Base-by-base conservation (phyloP, 2,888 invertebrate genomes). In the Scaptomyza polygonia region DNA sequence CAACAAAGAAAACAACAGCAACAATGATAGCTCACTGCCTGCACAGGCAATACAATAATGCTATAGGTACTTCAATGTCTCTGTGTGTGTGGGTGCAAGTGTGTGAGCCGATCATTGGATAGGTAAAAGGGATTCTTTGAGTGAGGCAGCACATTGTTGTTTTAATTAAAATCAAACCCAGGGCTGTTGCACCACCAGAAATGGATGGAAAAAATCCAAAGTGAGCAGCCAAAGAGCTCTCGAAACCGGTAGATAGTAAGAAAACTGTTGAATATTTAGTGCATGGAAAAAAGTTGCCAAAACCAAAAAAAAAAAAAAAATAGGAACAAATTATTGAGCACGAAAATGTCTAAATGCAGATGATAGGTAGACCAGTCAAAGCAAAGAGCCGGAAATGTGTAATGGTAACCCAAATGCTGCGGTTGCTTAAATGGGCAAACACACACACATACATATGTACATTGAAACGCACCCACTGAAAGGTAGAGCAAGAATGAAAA, bases 151-250 rank as follows among this genome's bases (percentile, higher is more conserved):
- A 66, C 77, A 87, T 87, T 83, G 83, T 84, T 84, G 86, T 77
- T 86, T 84, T 84, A 84, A 84, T 84, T 84, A 84, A 84, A 84
- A 83, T 77, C 86, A 85, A 77, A 82, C 74, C 74, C 66, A 67
- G 65, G 67, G 67, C 66, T 77, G 66, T 69, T 68, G 67, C 67
- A 16, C 67, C 30, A 42, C 68, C 56, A 67, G 61, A 56, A 56
- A 27, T 12, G 25, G 34, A 32, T 8, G 16, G 21, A 6, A 63
- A 63, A 61, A 58, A 59, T 57, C 44, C 58, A 59, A 78, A 78
- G 66, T 74, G 81, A 78, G 62, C 65, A 70, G 59, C 65, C 62
- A 53, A 55, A 70, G 71, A 70, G 62, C 54, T 44, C 36, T 29
- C 47, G 47, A 58, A 51, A 34, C 25, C 36, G 47, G 52, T 18